These are phyloP conservation scores for Andrena praecox DNA, from an alignment of 2,888 invertebrate species.

Conservation along the genomic window DNA sequence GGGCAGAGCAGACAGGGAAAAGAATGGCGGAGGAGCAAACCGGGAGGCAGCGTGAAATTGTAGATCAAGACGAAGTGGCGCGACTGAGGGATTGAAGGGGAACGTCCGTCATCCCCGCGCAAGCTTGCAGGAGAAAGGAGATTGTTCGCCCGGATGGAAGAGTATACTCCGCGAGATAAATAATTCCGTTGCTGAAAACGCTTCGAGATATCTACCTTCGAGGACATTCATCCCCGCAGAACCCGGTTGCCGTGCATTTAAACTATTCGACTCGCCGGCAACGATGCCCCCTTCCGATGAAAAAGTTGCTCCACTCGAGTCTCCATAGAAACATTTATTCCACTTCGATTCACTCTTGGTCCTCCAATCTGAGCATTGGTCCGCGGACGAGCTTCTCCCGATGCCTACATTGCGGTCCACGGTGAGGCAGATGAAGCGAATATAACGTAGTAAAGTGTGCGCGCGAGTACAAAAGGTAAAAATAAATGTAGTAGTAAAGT, in stretches of 20 bases:
- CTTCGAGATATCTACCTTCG: not conserved
- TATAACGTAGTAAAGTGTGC: too few relatives aligned
- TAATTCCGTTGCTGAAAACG: not conserved
- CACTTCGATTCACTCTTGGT: not conserved
- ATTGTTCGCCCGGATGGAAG: not conserved
- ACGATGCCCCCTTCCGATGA: not conserved
- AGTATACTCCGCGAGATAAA: slow-evolving; percentile 5
- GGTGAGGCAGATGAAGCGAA: too few relatives aligned
- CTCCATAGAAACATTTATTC: not conserved
- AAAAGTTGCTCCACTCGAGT: not conserved
- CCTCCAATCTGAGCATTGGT: not conserved
- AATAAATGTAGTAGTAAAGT: not conserved
- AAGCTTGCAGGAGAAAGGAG: not conserved
- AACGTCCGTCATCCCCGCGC: not conserved
- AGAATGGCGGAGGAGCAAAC: not conserved
- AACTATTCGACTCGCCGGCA: not conserved
- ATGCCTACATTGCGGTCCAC: too few relatives aligned
- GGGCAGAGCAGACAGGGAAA: not conserved
- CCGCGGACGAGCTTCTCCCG: too few relatives aligned
- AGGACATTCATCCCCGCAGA: not conserved
- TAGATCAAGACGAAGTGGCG: slow-evolving; percentile 32
- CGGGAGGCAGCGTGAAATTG: not conserved
- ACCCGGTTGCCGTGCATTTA: not conserved
- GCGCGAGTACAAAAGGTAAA: not conserved
- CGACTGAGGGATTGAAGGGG: slow-evolving; percentile 7